Evolutionary conservation across 2,888 invertebrate species (phyloP).

Genomic region (Drosophila setosimentum): DNA sequence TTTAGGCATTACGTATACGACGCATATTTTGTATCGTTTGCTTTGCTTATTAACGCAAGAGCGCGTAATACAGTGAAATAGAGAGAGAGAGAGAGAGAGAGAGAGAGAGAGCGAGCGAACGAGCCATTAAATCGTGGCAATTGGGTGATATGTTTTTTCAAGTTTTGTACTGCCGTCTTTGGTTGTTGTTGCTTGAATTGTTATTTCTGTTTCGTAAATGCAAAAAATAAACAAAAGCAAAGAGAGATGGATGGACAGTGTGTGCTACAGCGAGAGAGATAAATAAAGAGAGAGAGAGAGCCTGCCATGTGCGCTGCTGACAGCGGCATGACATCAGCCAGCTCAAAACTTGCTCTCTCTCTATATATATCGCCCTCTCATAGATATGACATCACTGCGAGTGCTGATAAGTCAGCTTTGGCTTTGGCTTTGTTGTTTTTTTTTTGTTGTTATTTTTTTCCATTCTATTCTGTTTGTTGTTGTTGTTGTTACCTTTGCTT

Average conservation of each 20-base stretch:
- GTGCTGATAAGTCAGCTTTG: constrained; percentile 48
- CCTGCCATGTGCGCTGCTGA: constrained; percentile 54
- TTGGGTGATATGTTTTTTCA: constrained; percentile 12
- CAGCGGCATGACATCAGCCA: constrained; percentile 67
- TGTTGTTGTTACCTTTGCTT: constrained; percentile 87
- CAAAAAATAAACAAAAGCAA: constrained; percentile 71
- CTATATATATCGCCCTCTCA: constrained; percentile 8
- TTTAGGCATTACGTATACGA: constrained; percentile 37
- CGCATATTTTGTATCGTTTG: constrained; percentile 34
- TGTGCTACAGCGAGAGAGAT: constrained; percentile 5
- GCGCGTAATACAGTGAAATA: neutral
- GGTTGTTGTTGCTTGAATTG: constrained; percentile 18
- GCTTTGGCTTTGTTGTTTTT: constrained; percentile 15
- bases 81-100: neutral
- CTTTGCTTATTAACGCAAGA: constrained; percentile 25
- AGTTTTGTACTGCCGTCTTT: constrained; percentile 6
- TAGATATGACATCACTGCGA: constrained; percentile 66
- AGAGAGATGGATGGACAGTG: constrained; percentile 13
- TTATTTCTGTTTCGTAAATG: constrained; percentile 52
- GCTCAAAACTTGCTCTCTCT: neutral
- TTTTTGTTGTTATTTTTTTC: neutral
- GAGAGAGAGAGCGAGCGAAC: neutral
- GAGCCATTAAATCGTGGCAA: constrained; percentile 1
- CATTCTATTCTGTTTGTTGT: neutral
- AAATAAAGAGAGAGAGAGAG: constrained; percentile 17